phyloP scores from a whole-genome alignment of 1,140 invertebrate genomes.

The Triops cancriformis region DNA sequence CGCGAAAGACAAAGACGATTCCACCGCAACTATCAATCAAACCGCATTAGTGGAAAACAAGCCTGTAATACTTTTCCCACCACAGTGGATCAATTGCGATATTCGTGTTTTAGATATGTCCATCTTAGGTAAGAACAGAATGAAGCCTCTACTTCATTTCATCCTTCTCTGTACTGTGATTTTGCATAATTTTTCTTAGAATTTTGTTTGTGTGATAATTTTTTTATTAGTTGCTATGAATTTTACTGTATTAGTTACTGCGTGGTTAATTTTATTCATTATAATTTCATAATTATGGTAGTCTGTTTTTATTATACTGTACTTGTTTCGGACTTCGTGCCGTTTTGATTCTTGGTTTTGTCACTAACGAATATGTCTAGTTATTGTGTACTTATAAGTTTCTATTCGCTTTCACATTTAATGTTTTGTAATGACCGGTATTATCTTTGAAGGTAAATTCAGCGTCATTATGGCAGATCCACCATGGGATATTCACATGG shows the following conservation, averaged over 20 bases:
- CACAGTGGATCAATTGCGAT: constrained; percentile 97
- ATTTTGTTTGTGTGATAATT: not conserved
- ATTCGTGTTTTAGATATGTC: constrained; percentile 91
- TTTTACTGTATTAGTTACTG: too few species aligned
- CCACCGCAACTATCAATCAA: constrained; percentile 35
- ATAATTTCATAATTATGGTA: too few species aligned
- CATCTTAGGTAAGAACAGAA: constrained; percentile 57
- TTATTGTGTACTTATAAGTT: constrained; percentile 27
- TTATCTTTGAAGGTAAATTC: constrained; percentile 59
- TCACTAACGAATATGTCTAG: too few species aligned
- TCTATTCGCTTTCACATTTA: not conserved
- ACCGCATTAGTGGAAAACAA: constrained; percentile 38
- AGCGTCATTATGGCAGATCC: constrained; percentile 93
- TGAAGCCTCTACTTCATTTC: not conserved
- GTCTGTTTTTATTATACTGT: too few species aligned
- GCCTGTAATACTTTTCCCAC: constrained; percentile 59
- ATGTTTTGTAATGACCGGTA: not conserved
- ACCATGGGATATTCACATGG: constrained; percentile 98
- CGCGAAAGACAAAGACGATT: constrained; percentile 22
- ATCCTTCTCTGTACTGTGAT: too few species aligned
- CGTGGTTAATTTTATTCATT: too few species aligned
- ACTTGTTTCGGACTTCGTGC: too few species aligned
- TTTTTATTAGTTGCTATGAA: too few species aligned
- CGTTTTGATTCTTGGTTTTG: too few species aligned
- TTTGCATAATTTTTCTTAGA: not conserved